Conservation (phyloP, 2,888 invertebrate species). For the Hemistola chrysoprasaria region DNA sequence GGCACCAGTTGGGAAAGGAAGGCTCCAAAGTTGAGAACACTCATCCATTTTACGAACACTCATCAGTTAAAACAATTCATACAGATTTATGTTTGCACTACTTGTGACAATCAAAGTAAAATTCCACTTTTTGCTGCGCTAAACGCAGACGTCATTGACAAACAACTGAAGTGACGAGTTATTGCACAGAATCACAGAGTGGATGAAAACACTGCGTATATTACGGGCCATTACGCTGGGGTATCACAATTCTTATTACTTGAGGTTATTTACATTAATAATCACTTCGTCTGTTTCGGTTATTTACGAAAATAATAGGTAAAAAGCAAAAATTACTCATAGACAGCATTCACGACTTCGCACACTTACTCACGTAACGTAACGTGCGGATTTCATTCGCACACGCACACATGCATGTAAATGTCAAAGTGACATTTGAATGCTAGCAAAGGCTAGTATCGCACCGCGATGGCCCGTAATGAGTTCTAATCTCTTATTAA, state of each 20-base stretch:
- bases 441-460: conserved; percentile 43
- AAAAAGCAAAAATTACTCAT: conserved; percentile 77
- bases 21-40: conserved; percentile 70
- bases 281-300: conserved; percentile 66
- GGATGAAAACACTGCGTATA: conserved; percentile 72
- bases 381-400: conserved; percentile 73
- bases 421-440: conserved; percentile 61
- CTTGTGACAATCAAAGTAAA: conserved; percentile 79
- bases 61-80: conserved; percentile 71
- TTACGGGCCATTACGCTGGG: conserved; percentile 66
- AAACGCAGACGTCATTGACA: conserved; percentile 82
- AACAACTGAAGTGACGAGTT: conserved; percentile 80
- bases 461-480: conserved; percentile 35
- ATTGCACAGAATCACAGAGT: conserved; percentile 76
- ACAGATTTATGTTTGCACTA: conserved; percentile 73
- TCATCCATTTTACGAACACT: conserved; percentile 78
- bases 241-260: conserved; percentile 79
- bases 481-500: neutral
- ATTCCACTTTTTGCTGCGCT: conserved; percentile 81
- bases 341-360: conserved; percentile 78
- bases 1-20: conserved; percentile 72
- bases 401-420: conserved; percentile 45
- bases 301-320: conserved; percentile 79
- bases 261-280: conserved; percentile 69
- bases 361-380: conserved; percentile 74